Evolutionary conservation across 2,888 invertebrate genomes (phyloP).

Genomic region (Branchellion lobata): DNA sequence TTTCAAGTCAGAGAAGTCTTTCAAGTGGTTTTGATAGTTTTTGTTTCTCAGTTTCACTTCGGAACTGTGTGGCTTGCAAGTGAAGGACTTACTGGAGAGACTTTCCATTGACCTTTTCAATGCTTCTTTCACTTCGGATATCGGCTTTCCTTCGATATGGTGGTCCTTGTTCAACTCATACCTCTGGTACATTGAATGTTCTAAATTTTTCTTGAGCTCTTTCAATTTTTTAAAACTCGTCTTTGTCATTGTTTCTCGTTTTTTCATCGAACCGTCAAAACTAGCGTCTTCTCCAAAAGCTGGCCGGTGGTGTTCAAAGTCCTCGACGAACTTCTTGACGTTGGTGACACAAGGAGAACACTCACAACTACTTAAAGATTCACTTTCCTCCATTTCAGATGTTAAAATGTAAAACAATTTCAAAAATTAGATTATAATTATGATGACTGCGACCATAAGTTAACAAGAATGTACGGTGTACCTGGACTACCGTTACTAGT

Average conservation of each 20-base stretch:
- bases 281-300: not conserved
- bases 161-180: not conserved
- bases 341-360: not conserved
- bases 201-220: not conserved
- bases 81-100: not conserved
- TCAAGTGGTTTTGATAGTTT: not conserved
- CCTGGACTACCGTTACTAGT: no score
- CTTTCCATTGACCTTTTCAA: constrained; percentile 4
- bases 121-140: not conserved
- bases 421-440: no score
- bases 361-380: not conserved
- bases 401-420: no score
- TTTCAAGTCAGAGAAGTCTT: no score
- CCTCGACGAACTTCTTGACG: not conserved
- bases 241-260: constrained; percentile 1
- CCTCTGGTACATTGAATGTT: not conserved
- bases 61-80: not conserved
- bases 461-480: no score
- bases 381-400: not conserved
- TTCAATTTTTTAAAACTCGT: constrained; percentile 17
- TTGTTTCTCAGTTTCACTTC: not conserved
- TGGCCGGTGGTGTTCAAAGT: not conserved
- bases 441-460: no score
- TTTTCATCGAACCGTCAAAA: not conserved
- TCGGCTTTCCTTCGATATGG: not conserved